Conservation (phyloP, 1,140 invertebrate species). For the Physella acuta region DNA sequence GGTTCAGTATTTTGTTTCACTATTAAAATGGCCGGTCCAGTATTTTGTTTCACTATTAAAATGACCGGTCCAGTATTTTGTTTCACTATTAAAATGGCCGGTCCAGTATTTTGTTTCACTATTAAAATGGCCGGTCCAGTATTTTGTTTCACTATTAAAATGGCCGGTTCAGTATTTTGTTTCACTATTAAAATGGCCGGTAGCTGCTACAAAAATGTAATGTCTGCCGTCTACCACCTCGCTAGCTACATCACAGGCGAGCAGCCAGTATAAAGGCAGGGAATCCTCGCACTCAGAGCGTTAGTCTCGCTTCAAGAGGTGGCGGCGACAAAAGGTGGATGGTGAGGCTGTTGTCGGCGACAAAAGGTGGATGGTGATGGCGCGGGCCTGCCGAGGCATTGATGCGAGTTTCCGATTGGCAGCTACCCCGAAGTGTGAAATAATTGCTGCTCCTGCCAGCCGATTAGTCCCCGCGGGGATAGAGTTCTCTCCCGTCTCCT, state of each 20-base stretch:
- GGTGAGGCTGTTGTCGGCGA: not conserved
- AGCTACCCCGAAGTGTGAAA: conserved; percentile 18
- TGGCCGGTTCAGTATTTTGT: not conserved
- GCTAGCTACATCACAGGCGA: not conserved
- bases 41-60: too few relatives aligned
- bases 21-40: too few relatives aligned
- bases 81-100: too few relatives aligned
- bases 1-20: too few relatives aligned
- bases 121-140: too few relatives aligned
- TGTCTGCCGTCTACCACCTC: not conserved
- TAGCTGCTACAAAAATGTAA: not conserved
- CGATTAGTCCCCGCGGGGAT: conserved; percentile 12
- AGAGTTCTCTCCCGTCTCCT: too few relatives aligned
- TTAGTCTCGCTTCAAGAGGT: not conserved
- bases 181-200: not conserved
- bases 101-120: too few relatives aligned
- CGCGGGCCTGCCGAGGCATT: conserved; percentile 1
- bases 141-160: too few relatives aligned
- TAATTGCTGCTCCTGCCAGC: conserved; percentile 19
- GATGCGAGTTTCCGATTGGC: conserved; percentile 11
- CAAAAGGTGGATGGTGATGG: not conserved
- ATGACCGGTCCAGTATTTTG: too few relatives aligned
- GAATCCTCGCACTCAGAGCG: not conserved
- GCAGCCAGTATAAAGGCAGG: not conserved
- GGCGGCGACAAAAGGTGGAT: not conserved